Percentiles rank a stretch among this genome's conserved stretches.
phyloP scores from a whole-genome alignment of 2,797 vertebrate species.

The Garrulus glandarius region DNA sequence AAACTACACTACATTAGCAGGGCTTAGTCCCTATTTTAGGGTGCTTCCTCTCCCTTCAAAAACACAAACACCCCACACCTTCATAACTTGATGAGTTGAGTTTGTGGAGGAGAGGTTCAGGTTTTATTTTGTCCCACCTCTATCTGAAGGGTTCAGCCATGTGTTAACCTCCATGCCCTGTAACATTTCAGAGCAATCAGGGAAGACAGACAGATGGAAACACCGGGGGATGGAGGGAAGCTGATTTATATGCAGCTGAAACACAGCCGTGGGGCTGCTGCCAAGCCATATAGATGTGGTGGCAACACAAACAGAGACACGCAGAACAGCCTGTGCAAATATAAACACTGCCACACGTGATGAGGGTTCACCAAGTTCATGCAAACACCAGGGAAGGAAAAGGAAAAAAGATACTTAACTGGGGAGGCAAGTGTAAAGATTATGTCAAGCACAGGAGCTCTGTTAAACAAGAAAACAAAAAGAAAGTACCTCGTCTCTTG shows the following conservation, averaged over 20 bases:
- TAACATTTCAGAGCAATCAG: constrained; percentile 56
- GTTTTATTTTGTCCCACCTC: background rate
- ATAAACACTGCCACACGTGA: constrained; percentile 76
- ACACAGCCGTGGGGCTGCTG: constrained; percentile 61
- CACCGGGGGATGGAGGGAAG: constrained; percentile 24
- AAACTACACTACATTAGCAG: background rate
- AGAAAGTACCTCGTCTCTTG: background rate
- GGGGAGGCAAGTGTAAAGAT: constrained; percentile 38
- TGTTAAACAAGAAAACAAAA: constrained; percentile 34
- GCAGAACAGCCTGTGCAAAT: constrained; percentile 73
- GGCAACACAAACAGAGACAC: constrained; percentile 76
- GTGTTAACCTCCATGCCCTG: constrained; percentile 16
- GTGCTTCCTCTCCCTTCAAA: background rate
- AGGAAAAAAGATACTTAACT: constrained; percentile 31
- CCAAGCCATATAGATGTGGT: constrained; percentile 72
- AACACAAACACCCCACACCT: background rate
- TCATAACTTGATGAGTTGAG: background rate
- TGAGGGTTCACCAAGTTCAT: constrained; percentile 74
- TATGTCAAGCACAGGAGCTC: constrained; percentile 35
- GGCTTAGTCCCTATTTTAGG: background rate
- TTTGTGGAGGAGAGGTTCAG: background rate
- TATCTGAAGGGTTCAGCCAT: constrained; percentile 13
- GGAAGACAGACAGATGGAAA: constrained; percentile 58
- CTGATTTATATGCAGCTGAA: constrained; percentile 66
- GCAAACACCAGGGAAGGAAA: constrained; percentile 69